Conservation (phyloP, 2,888 invertebrate species). For the Drosophila acutilabella region DNA sequence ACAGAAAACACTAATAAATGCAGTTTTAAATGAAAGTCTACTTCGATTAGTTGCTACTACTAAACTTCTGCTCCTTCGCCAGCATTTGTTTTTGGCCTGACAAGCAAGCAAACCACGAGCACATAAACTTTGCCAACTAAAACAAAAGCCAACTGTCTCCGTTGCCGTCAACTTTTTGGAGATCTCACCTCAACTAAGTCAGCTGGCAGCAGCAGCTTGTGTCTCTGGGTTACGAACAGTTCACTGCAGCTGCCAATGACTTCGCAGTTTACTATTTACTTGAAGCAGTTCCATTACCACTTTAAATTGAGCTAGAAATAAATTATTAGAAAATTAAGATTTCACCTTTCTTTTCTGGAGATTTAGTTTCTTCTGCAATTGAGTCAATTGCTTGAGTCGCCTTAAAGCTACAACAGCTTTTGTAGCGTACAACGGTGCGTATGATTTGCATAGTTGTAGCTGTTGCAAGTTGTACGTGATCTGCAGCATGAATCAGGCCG, state of each 20-base stretch:
- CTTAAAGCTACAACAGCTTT: constrained; percentile 34
- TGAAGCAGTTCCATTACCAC: constrained; percentile 3
- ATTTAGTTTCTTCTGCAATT: not conserved
- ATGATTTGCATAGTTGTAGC: constrained; percentile 49
- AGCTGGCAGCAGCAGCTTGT: constrained; percentile 29
- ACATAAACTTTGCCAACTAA: constrained; percentile 47
- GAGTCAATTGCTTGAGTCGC: constrained; percentile 14
- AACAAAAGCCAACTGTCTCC: constrained; percentile 51
- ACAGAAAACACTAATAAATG: constrained; percentile 43
- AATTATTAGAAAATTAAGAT: too few species aligned
- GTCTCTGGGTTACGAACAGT: constrained; percentile 19
- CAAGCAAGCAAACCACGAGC: constrained; percentile 23
- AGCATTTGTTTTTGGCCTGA: constrained; percentile 15
- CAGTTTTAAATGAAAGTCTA: constrained; percentile 55
- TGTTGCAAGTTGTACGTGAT: constrained; percentile 49
- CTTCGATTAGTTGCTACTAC: constrained; percentile 45
- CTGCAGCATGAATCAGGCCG: constrained; percentile 54
- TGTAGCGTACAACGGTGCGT: constrained; percentile 44
- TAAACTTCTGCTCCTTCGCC: constrained; percentile 7
- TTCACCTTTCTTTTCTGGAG: too few species aligned
- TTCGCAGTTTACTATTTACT: constrained; percentile 2
- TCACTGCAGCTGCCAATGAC: constrained; percentile 23
- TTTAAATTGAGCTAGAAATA: not conserved
- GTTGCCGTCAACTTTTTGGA: constrained; percentile 29
- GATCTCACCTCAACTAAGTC: constrained; percentile 13